Conservation (phyloP, 30 jellyfish, hydroid and myxozoan species). For the Clytia hemisphaerica region DNA sequence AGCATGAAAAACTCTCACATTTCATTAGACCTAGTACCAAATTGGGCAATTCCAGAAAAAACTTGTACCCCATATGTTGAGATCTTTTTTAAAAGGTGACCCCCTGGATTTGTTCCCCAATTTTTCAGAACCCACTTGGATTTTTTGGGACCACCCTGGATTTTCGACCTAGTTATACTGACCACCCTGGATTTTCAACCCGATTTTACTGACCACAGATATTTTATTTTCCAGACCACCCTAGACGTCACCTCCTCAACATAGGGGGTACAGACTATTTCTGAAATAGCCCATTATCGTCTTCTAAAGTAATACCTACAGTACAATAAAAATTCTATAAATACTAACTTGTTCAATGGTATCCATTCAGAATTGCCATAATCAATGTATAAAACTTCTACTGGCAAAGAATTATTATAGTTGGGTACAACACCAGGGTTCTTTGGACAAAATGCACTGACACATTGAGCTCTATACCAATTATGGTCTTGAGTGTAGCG, state of each 20-base stretch:
- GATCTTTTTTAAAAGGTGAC: too few species aligned
- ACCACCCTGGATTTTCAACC: too few species aligned
- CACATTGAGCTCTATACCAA: constrained; percentile 83
- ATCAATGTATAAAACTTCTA: constrained; percentile 73
- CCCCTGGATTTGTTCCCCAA: too few species aligned
- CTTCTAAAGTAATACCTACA: not conserved
- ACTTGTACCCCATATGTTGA: too few species aligned
- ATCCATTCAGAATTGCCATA: constrained; percentile 77
- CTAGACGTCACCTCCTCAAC: not conserved
- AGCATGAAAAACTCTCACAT: too few species aligned
- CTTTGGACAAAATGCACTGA: constrained; percentile 15
- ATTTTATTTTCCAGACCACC: too few species aligned
- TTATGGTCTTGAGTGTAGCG: constrained; percentile 66
- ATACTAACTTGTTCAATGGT: constrained; percentile 66
- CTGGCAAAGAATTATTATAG: constrained; percentile 63
- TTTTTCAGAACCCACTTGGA: too few species aligned
- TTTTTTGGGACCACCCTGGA: too few species aligned
- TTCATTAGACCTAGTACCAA: too few species aligned
- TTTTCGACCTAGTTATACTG: too few species aligned
- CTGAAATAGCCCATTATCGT: not conserved
- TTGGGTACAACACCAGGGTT: constrained; percentile 56
- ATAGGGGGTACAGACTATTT: not conserved
- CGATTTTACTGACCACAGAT: not conserved
- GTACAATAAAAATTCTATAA: not conserved
- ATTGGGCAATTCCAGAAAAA: too few species aligned